Base-by-base conservation (phyloP, 2,797 vertebrate genomes). In the Tachyglossus aculeatus region DNA sequence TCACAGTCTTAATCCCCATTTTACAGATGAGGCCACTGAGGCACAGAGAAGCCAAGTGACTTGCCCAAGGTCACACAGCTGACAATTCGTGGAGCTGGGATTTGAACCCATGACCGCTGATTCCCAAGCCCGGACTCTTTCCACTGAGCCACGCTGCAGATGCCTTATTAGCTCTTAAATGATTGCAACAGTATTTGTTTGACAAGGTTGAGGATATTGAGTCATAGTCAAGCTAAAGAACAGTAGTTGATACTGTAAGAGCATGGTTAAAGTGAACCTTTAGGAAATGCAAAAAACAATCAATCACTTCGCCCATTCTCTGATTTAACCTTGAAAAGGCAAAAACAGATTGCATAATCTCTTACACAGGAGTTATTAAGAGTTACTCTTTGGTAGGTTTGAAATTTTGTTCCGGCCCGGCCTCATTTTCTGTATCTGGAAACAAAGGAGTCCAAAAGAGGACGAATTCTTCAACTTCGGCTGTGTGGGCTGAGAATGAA, bases 401-500 rank as follows among this genome's bases (percentile, higher is more conserved):
- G 22, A 40, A 59, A 51, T 7, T 7, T 61, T 57, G 40, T 60
- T 61, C 67, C 39, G 68, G 75, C 77, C 11, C 59, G 52, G 70
- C 58, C 50, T 62, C 61, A 74, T 61, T 74, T 67, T 38, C 2
- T 1, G 44, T 71, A 67, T 25, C 74, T 82, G 65, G 55, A 36
- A 71, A 57, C 76, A 57, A 66, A n/a, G n/a, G n/a, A n/a, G n/a
- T n/a, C n/a, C n/a, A n/a, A n/a, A 77, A 71, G 73, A 37, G 43
- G 33, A 70, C 47, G 43, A 50, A 58, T 71, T 44, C 47, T 75
- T 69, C 66, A 77, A 71, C 39, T n/a, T n/a, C n/a, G n/a, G 62
- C 9, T 24, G 61, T 21, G 41, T 76, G 77, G 71, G 70, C 65
- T 72, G 77, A 43, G 76, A 76, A 62, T 52, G 44, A 68, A 80